phyloP scores from a whole-genome alignment of 2,113 vertebrate genomes.

The Dolichallabes microphthalmus region DNA sequence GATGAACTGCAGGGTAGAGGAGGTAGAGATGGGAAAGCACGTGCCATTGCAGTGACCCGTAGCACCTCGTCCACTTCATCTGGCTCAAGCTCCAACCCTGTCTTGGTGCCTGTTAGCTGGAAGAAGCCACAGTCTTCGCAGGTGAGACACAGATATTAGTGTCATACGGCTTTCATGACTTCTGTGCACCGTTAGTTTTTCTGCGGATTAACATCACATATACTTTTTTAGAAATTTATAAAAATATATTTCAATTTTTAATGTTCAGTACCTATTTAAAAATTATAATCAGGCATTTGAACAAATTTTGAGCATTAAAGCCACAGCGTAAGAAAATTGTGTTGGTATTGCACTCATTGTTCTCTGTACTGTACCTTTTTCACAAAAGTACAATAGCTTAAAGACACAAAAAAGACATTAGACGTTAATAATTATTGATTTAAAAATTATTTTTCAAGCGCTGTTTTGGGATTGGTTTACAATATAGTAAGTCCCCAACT shows the following conservation, averaged over 20 bases:
- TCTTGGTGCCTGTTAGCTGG: conserved; percentile 98
- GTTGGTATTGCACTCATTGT: background rate
- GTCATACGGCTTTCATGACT: background rate
- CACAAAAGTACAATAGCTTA: background rate
- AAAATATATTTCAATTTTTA: background rate
- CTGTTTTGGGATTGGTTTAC: background rate
- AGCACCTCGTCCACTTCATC: conserved; percentile 96
- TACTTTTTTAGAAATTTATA: background rate
- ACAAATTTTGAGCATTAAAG: background rate
- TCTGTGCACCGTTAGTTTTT: background rate
- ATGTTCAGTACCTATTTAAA: background rate
- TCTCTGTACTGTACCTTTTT: background rate
- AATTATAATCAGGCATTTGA: background rate
- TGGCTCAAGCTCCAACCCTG: conserved; percentile 94
- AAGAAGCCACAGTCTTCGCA: conserved; percentile 94
- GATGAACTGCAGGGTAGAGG: conserved; percentile 89
- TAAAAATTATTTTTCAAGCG: background rate
- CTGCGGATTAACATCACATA: background rate
- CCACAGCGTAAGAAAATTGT: background rate
- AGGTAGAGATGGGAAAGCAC: conserved; percentile 87
- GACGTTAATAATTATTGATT: background rate
- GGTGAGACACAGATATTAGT: conserved; percentile 68
- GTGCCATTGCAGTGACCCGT: conserved; percentile 89
- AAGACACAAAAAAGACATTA: background rate
- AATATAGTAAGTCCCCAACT: background rate